Base-by-base conservation (phyloP, 2,113 vertebrate species). In the Baryphthengus martii region DNA sequence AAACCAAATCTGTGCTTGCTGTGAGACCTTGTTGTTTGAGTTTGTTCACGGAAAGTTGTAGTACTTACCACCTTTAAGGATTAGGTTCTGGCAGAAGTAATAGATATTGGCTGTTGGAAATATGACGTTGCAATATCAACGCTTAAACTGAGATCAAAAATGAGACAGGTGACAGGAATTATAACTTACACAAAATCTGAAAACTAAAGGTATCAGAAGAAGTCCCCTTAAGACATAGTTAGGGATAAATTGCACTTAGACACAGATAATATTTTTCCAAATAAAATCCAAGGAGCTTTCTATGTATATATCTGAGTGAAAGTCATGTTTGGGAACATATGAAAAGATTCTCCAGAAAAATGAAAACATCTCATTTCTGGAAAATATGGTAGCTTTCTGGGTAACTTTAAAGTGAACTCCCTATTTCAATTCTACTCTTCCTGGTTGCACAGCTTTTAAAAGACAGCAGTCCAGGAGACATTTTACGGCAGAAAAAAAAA, bases 381-480 rank as follows among this genome's bases (percentile, higher is more conserved):
- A 93, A 83, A 94, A 90, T 85, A 3, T 71, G 33, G 72, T 81
- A 67, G 50, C 40, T 95, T 77, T 70, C 23, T 85, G 21, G 25
- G 65, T n/a, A 97, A 92, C 93, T 93, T 89, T 77, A 77, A 86
- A 96, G 89, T 35, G 82, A 80, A 88, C 47, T 52, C 3, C 16
- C 13, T 78, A 6, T 40, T 94, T 31, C 29, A 93, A 77, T 89
- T 96, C 58, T 91, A 49, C 35, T 90, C 44, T 91, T 67, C 40
- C 68, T 85, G 39, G 49, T 88, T 95, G 78, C 58, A 97, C 90
- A 59, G 7, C 21, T 47, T 96, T 91, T 80, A 93, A 93, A 97
- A 93, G 20, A 13, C 61, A 81, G 55, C 42, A 78, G n/a, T 95
- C 23, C 53, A 90, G 39, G 45, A 95, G 63, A 79, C 31, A 44